phyloP scores from a whole-genome alignment of 2,113 vertebrate species.

The Atractosteus spatula region DNA sequence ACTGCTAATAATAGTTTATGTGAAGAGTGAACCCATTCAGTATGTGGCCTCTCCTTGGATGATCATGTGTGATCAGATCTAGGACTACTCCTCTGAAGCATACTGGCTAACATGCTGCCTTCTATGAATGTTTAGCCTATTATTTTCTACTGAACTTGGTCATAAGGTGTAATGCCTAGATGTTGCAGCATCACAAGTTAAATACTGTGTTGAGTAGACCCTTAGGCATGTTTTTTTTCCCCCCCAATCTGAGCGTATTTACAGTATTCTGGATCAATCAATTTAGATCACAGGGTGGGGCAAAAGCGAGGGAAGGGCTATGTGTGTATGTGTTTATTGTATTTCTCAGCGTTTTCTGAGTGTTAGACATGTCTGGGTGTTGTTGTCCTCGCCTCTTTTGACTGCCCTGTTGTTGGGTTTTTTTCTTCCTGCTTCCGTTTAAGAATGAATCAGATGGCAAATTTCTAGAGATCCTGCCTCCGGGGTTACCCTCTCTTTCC shows the following conservation, averaged over 20 bases:
- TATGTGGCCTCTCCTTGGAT: background rate
- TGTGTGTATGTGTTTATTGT: no score
- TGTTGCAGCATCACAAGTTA: conserved; percentile 12
- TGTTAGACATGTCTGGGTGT: background rate
- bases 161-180: conserved; percentile 14
- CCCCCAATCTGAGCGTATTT: no score
- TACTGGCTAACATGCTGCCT: background rate
- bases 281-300: no score
- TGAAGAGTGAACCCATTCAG: conserved; percentile 20
- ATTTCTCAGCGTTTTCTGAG: no score
- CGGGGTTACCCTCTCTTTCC: no score
- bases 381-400: background rate
- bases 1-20: conserved; percentile 25
- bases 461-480: background rate
- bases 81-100: background rate
- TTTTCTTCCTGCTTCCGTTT: background rate
- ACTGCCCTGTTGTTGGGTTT: background rate
- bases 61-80: conserved; percentile 11
- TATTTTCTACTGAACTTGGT: background rate
- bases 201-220: background rate
- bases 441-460: background rate
- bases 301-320: no score
- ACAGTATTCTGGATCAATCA: no score
- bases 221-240: background rate
- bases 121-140: background rate